Percentiles rank a stretch among this genome's conserved stretches.
Conservation (phyloP, 1,140 invertebrate species). For the Rhynchophorus ferrugineus region DNA sequence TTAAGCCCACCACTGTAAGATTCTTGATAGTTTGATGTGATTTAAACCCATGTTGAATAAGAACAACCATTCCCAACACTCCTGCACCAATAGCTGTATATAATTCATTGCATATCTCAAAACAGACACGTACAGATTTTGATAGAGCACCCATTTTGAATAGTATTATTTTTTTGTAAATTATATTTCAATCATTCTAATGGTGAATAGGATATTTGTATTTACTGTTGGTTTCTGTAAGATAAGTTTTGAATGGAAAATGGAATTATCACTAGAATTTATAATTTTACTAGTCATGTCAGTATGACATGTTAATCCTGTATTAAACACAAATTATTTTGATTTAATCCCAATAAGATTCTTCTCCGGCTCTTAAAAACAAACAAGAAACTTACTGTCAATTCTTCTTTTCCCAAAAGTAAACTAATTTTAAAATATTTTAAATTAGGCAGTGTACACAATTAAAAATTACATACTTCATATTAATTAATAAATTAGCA, state of each 20-base stretch:
- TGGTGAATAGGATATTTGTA: no score
- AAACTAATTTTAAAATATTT: no score
- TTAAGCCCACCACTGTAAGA: slow-evolving; percentile 27
- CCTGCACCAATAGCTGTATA: slow-evolving; percentile 34
- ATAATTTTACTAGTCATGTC: neutral
- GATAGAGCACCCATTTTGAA: slow-evolving; percentile 26
- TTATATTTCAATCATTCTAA: no score
- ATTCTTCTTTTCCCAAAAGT: no score
- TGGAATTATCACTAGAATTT: neutral
- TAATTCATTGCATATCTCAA: slow-evolving; percentile 37
- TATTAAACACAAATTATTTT: no score
- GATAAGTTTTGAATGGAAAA: neutral
- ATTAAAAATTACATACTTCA: no score
- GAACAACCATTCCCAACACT: slow-evolving; percentile 29
- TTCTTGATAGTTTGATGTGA: slow-evolving; percentile 28
- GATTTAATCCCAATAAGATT: no score
- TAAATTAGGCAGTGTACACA: no score
- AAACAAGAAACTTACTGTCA: no score
- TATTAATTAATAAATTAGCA: no score
- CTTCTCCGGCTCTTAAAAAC: neutral
- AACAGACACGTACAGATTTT: slow-evolving; percentile 23
- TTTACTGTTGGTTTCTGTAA: no score
- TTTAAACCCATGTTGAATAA: slow-evolving; percentile 30
- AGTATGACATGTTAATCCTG: neutral
- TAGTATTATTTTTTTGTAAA: slow-evolving; percentile 1